Base-by-base conservation (phyloP, 2,113 vertebrate species). In the Polypterus senegalus region DNA sequence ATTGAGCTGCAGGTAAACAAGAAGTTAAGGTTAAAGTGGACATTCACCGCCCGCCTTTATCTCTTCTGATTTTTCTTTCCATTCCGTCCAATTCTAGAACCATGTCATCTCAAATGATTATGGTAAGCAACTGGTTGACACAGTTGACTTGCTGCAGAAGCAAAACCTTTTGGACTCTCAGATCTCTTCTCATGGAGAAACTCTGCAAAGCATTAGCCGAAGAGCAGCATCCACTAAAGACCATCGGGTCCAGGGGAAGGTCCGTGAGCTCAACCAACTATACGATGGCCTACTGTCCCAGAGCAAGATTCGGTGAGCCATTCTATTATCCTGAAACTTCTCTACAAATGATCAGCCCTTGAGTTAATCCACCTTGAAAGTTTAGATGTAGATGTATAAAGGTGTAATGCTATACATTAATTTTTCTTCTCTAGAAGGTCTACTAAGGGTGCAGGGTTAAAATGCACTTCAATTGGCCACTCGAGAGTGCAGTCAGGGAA, bases 131-230 rank as follows among this genome's bases (percentile, higher is more conserved):
- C 79, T 92, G 48, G 69, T 79, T 0, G 89, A 94, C 61, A 83
- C 80, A 10, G 83, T 78, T 46, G 81, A 87, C 65, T 76, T 93
- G 60, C 82, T 94, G 4, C 91, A 93, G 74, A 87, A 85, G 47
- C 92, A 97, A 27, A 79, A 88, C 54, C 78, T 97, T 49, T 55
- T 92, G 67, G 88, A 91, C 61, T 81, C 85, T 0, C 91, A 88
- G 69, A 83, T 92, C 71, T 83, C 74, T 0, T 79, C 83, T 48
- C 86, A 83, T 2, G 86, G 81, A n/a, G 83, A 88, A 57, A 83
- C 75, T 5, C 61, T 92, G 69, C 64, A 43, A 43, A 58, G 70
- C 7, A 84, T 94, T 61, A 81, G 72, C 57, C 71, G 67, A 59
- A 75, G 65, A 61, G 76, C 79, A 1, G 59, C 78, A 10, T 74